Percentiles rank a stretch among this genome's conserved stretches.
Evolutionary conservation across 2,113 vertebrate genomes (phyloP).

Genomic region (Xenopus laevis): DNA sequence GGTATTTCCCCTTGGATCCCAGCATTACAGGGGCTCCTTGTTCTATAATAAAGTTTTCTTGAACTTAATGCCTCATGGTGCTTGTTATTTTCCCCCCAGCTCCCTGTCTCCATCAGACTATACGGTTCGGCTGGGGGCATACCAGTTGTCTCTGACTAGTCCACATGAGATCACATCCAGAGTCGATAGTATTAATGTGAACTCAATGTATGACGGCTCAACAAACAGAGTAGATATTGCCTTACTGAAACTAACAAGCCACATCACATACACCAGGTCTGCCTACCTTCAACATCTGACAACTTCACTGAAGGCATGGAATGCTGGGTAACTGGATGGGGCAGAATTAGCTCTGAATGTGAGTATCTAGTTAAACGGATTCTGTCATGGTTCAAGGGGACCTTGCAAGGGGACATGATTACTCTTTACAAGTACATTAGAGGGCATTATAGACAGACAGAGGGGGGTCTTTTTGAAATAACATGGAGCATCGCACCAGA

Average conservation of each 20-base stretch:
- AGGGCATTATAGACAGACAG: no score
- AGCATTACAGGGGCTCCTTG: no score
- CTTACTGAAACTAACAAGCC: slow-evolving; percentile 11
- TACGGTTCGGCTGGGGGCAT: background rate
- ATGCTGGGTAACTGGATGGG: slow-evolving; percentile 46
- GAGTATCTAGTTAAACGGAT: no score
- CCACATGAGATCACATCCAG: background rate
- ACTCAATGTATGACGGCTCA: background rate
- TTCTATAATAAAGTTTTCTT: no score
- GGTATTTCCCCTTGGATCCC: no score
- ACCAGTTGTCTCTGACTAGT: background rate
- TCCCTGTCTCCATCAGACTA: background rate
- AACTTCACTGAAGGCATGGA: background rate
- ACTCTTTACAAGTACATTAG: no score
- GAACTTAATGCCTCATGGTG: no score
- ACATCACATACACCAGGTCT: slow-evolving; percentile 35
- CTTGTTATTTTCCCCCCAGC: background rate
- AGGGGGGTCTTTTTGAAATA: no score
- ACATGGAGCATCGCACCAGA: no score
- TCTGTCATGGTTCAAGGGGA: no score
- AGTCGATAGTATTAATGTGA: background rate
- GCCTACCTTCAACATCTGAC: slow-evolving; percentile 4
- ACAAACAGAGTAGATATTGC: no score
- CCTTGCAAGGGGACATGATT: no score
- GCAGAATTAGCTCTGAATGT: background rate